Conservation (phyloP, 2,797 vertebrate species). For the Anas bernieri region DNA sequence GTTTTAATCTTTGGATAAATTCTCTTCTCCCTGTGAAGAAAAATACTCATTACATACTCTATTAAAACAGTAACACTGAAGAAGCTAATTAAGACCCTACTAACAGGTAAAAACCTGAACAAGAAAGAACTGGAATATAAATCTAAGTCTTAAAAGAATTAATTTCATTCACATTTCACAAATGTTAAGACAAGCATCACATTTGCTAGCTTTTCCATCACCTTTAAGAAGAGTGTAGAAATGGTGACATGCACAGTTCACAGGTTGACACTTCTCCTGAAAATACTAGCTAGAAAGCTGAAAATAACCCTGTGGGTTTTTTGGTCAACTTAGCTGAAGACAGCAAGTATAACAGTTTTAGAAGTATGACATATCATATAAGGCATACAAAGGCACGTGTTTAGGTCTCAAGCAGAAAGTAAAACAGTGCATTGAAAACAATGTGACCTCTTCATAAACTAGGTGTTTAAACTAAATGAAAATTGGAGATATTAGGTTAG, state of each 20-base stretch:
- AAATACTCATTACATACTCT: slow-evolving; percentile 37
- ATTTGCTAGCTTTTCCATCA: background rate
- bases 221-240: background rate
- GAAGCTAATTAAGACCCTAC: background rate
- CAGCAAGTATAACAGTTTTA: background rate
- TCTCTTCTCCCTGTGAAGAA: slow-evolving; percentile 92
- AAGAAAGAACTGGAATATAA: background rate
- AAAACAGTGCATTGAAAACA: background rate
- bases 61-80: background rate
- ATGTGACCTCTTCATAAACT: background rate
- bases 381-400: background rate
- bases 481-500: background rate
- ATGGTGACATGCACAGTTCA: background rate
- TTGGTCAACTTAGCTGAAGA: background rate
- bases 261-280: background rate
- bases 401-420: background rate
- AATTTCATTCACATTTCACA: background rate
- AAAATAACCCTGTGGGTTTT: background rate
- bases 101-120: background rate
- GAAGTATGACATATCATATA: background rate
- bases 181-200: background rate
- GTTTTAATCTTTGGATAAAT: slow-evolving; percentile 98
- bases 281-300: background rate
- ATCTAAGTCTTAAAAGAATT: background rate
- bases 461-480: background rate